Percentiles rank a stretch among this genome's conserved stretches.
Evolutionary conservation across 2,797 vertebrate species (phyloP).

Genomic region (Sciurus vulgaris): DNA sequence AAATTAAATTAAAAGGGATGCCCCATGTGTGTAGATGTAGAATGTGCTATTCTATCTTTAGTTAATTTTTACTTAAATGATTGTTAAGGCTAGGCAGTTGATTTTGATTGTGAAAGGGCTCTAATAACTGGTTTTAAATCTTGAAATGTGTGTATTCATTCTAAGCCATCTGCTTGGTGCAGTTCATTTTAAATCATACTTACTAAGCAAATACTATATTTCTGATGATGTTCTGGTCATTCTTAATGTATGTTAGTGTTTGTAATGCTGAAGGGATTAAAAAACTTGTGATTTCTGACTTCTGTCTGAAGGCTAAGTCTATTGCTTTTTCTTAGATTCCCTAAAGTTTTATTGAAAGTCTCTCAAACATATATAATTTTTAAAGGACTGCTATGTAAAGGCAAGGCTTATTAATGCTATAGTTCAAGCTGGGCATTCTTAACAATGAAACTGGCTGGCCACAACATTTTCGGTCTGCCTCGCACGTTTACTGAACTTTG

Average conservation of each 20-base stretch:
- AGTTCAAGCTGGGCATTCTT: neutral
- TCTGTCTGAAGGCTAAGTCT: neutral
- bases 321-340: neutral
- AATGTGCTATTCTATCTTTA: neutral
- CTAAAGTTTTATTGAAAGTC: neutral
- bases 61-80: conserved; percentile 2
- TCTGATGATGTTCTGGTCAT: neutral
- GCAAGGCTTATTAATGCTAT: neutral
- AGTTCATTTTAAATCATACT: neutral
- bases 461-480: neutral
- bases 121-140: neutral
- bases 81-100: neutral
- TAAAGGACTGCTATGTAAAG: neutral
- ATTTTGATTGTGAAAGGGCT: neutral
- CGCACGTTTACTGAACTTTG: neutral
- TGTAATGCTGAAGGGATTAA: neutral
- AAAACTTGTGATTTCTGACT: neutral
- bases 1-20: neutral
- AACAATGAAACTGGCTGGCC: neutral
- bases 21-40: neutral
- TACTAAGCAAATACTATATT: neutral
- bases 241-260: neutral
- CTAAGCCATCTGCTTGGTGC: neutral
- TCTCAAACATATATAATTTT: neutral
- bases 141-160: conserved; percentile 1